phyloP scores from a whole-genome alignment of 2,113 vertebrate species.

The Fregata magnificens region DNA sequence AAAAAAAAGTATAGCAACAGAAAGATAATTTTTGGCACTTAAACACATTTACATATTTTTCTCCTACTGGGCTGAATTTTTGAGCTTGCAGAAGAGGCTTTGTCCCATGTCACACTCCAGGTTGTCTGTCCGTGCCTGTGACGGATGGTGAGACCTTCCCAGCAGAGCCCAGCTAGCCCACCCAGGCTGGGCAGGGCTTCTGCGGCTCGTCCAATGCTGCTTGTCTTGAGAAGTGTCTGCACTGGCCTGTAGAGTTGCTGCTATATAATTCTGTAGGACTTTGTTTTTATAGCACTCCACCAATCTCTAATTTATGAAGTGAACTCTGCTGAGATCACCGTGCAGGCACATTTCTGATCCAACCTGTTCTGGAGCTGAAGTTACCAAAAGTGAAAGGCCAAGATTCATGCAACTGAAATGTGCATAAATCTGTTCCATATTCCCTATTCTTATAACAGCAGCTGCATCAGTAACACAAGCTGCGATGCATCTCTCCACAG shows the following conservation, averaged over 20 bases:
- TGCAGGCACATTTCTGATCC: neutral
- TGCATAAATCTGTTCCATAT: neutral
- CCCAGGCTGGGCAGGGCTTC: neutral
- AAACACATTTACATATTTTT: neutral
- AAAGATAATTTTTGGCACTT: neutral
- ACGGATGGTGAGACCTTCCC: neutral
- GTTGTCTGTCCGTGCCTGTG: neutral
- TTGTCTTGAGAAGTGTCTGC: neutral
- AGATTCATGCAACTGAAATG: neutral
- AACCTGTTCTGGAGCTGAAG: neutral
- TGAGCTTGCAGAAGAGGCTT: neutral
- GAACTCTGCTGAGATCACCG: neutral
- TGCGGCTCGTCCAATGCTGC: neutral
- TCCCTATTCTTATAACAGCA: neutral
- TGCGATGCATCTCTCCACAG: neutral
- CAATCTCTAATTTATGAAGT: neutral
- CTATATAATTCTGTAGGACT: neutral
- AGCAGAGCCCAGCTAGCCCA: neutral
- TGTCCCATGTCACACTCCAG: neutral
- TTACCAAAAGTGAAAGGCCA: neutral
- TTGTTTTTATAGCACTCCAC: neutral
- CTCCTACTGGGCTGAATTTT: neutral
- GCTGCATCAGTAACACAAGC: neutral
- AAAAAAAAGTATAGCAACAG: too few species aligned
- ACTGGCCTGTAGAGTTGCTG: neutral